Base-by-base conservation (phyloP, 1,140 invertebrate species). In the Aphis craccivora region DNA sequence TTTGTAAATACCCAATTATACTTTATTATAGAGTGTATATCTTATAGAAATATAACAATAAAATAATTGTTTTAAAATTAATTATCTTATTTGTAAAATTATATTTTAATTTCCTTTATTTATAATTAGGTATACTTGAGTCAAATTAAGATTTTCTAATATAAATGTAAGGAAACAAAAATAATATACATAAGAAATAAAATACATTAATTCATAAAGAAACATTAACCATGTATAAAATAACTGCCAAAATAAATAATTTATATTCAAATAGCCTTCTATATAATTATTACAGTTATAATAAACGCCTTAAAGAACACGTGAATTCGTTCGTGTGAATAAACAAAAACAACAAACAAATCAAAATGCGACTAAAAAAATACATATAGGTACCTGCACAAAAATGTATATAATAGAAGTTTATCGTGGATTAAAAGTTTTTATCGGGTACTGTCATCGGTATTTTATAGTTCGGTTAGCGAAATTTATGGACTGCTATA, bases 381-480 rank as follows among this genome's bases (percentile, higher is more conserved):
- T 90, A 67, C 23, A 60, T 51, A 55, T 51, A 55, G 14, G 11
- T 55, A 90, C 40, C 35, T 60, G 2, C 60, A 67, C 22, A 45
- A 48, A 25, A 40, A 45, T 76, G 20, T 91, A n/a, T 91, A 30
- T 67, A 67, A 91, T 91, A 45, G 25, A 76, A 91, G 22, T 92
- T 37, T 51, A 91, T 51, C 35, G n/a, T 18, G 30, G n/a, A 92
- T 92, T 83, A 81, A 51, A 92, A 48, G n/a, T 81, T 43, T 83
- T 83, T 92, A 92, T 92, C 43, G 20, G 76, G 48, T n/a, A 81
- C 43, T 83, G 90, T 83, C 67, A 92, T 92, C 90, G 43, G 90
- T 92, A 83, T 92, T 81, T 76, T 83, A 92, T 92, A 92, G 67
- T 51, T 83, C 9, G 23, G 90, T 43, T 55, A 35, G 90, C n/a